A percentile compares a stretch with the other conserved stretches of the same genome.
phyloP scores from a whole-genome alignment of 2,888 invertebrate species.

The Magallana nippona region DNA sequence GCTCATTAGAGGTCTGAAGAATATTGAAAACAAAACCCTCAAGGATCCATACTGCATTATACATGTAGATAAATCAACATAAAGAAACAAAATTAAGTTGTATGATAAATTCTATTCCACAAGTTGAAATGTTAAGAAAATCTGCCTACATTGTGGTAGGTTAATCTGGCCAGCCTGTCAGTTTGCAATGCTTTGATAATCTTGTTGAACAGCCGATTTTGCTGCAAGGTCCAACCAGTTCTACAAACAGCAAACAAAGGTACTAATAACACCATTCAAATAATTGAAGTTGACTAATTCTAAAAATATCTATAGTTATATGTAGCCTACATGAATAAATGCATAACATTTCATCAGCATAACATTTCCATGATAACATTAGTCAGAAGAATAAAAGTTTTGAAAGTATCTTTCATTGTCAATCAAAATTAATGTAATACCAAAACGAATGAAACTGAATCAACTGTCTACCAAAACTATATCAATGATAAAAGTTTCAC shows the following conservation, averaged over 20 bases:
- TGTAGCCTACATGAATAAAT: too few relatives aligned
- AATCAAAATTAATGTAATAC: too few relatives aligned
- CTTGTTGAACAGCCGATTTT: constrained; percentile 85
- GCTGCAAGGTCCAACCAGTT: constrained; percentile 85
- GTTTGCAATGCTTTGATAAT: constrained; percentile 85
- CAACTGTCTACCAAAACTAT: too few relatives aligned
- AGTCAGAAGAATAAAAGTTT: too few relatives aligned
- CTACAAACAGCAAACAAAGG: constrained; percentile 77
- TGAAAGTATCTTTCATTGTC: too few relatives aligned
- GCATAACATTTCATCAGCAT: too few relatives aligned
- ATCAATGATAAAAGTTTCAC: too few relatives aligned
- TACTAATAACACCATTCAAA: not conserved
- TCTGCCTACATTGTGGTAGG: constrained; percentile 82
- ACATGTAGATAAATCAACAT: not conserved
- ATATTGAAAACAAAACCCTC: constrained; percentile 5
- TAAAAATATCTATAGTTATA: too few relatives aligned
- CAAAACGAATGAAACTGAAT: too few relatives aligned
- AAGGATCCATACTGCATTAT: not conserved
- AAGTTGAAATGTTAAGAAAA: not conserved
- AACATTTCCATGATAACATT: too few relatives aligned
- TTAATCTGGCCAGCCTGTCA: constrained; percentile 83
- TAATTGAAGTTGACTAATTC: not conserved
- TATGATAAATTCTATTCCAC: not conserved
- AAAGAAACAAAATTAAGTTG: not conserved
- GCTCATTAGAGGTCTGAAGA: constrained; percentile 83